Base-by-base conservation (phyloP, 1,140 invertebrate genomes). In the Drosophila aff. region DNA sequence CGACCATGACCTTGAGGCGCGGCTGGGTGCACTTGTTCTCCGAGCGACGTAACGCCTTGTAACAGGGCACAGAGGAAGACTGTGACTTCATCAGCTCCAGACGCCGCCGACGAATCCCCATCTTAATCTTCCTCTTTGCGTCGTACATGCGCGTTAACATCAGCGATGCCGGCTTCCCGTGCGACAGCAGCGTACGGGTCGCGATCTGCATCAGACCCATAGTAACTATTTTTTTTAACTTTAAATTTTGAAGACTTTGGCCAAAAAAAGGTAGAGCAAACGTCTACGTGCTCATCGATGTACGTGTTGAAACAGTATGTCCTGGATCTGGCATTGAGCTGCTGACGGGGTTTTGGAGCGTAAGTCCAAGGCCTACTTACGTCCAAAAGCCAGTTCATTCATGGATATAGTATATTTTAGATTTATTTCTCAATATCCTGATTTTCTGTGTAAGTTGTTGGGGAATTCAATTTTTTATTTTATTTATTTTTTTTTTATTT, bases 131-230 rank as follows among this genome's bases (percentile, higher is more conserved):
- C 47, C 60, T 26, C 0, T 40, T 7, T 2, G 41, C 4, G 21
- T 38, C 23, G 7, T 47, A 31, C 11, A 15, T 55, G 31, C 73
- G 38, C 18, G 18, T 43, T 3, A 44, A 13, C 2, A 26, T 18
- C 18, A 23, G 28, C 11, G 57, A 0, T 3, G 43, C n/a, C n/a
- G 18, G 9, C 9, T 16, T 36, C 3, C 11, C 16, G 3, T 33
- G 50, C n/a, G 31, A 2, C 1, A 47, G 23, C n/a, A 62, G 38
- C 6, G 41, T 11, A 0, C 40, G 41, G 5, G 21, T 16, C 2
- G 43, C 41, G n/a, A 13, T 15, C 41, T 31, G 41, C 33, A 57
- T 15, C 33, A 72, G 2, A n/a, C 36, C 33, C 68, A 71, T 71
- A 0, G 31, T 9, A 9, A 8, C 7, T 15, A 63, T 63, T 55